phyloP scores from a whole-genome alignment of 2,797 vertebrate genomes.

The Lacerta bilineata region DNA sequence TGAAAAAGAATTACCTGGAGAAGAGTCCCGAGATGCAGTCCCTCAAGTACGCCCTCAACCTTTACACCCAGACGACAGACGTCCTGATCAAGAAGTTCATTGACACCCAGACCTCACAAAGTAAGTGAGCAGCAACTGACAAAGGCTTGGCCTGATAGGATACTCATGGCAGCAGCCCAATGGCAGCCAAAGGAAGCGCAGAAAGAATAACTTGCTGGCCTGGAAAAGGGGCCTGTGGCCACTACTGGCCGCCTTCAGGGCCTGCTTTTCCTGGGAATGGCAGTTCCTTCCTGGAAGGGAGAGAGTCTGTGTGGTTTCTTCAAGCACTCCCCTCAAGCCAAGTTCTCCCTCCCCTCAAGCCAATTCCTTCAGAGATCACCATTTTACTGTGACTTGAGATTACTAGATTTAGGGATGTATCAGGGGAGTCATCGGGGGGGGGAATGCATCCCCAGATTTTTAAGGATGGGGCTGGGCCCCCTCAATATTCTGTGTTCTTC shows the following conservation, averaged over 20 bases:
- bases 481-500: too few relatives aligned
- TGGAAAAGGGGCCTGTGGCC: neutral
- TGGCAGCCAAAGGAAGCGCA: too few relatives aligned
- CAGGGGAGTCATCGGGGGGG: too few relatives aligned
- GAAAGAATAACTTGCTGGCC: neutral
- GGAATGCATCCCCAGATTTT: too few relatives aligned
- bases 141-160: neutral
- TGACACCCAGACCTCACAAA: slow-evolving; percentile 94
- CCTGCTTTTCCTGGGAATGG: neutral
- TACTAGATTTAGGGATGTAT: too few relatives aligned
- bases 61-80: slow-evolving; percentile 98
- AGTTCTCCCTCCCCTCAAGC: too few relatives aligned
- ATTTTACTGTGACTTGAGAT: neutral
- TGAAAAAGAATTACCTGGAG: slow-evolving; percentile 98
- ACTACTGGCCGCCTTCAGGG: neutral
- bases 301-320: neutral
- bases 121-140: slow-evolving; percentile 80
- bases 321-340: too few relatives aligned
- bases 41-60: slow-evolving; percentile 95
- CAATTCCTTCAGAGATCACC: neutral
- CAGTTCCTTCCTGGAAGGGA: neutral
- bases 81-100: slow-evolving; percentile 99
- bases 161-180: neutral
- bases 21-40: slow-evolving; percentile 96
- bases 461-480: too few relatives aligned